These are phyloP conservation scores for Heliocidaris tuberculata DNA, from an alignment of 35 echinoderm and acorn worm species.

Conservation along the genomic window DNA sequence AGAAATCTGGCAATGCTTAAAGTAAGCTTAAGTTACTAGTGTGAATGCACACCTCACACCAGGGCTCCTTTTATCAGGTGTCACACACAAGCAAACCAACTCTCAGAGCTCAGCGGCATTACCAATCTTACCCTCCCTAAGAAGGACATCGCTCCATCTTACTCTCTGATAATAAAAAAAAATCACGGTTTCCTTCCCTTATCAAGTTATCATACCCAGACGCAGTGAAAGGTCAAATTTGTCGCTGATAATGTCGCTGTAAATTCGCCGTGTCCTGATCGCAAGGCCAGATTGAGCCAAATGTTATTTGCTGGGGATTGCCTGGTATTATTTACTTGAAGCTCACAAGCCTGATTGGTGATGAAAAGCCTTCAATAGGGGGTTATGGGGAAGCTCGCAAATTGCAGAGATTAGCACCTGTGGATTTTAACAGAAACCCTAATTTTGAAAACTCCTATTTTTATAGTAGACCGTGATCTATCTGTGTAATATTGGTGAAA, in stretches of 20 bases:
- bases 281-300: not conserved
- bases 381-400: not conserved
- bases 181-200: not conserved
- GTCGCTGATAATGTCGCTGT: constrained; percentile 9
- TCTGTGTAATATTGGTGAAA: not conserved
- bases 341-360: not conserved
- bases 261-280: constrained; percentile 9
- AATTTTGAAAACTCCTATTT: not conserved
- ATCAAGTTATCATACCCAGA: not conserved
- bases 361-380: not conserved
- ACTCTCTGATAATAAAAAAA: not conserved
- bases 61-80: not conserved
- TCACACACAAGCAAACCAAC: not conserved
- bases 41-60: not conserved
- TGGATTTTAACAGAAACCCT: not conserved
- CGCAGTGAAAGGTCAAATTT: not conserved
- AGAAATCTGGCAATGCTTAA: too few relatives aligned
- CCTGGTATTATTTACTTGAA: not conserved
- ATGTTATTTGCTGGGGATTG: not conserved
- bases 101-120: not conserved
- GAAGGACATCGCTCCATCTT: not conserved
- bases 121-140: not conserved
- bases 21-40: not conserved
- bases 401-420: not conserved
- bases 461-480: not conserved